A percentile compares a stretch with the other conserved stretches of the same genome.
Evolutionary conservation across 2,888 invertebrate species (phyloP).

Genomic region (Ephialtes manifestator): DNA sequence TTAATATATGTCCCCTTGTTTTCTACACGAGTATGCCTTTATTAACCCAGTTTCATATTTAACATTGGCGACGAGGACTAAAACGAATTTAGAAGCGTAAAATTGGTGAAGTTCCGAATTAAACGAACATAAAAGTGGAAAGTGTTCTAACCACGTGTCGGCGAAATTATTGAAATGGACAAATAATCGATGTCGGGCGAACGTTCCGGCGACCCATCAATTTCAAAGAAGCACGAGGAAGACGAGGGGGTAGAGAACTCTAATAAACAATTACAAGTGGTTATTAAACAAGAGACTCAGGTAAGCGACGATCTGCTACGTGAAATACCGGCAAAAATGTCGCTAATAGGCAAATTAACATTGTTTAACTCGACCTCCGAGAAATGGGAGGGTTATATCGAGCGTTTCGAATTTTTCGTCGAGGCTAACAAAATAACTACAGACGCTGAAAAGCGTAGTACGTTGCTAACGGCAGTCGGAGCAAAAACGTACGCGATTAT

Average conservation of each 20-base stretch:
- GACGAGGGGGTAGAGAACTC: background rate
- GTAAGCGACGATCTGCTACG: slow-evolving; percentile 11
- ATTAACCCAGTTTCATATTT: background rate
- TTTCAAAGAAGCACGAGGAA: slow-evolving; percentile 1
- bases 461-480: slow-evolving; percentile 15
- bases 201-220: background rate
- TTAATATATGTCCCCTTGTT: background rate
- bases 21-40: too few relatives aligned
- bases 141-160: background rate
- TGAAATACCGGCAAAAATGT: background rate
- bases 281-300: slow-evolving; percentile 1
- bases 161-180: background rate
- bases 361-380: slow-evolving; percentile 6
- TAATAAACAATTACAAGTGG: background rate
- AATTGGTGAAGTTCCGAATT: background rate
- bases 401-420: slow-evolving; percentile 24
- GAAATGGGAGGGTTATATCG: slow-evolving; percentile 8
- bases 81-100: background rate
- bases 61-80: too few relatives aligned
- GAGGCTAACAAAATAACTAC: slow-evolving; percentile 12
- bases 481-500: slow-evolving; percentile 40
- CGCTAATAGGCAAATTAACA: slow-evolving; percentile 11
- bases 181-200: background rate
- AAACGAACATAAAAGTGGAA: background rate
- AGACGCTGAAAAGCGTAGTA: slow-evolving; percentile 4